A percentile compares a stretch with the other conserved stretches of the same genome.
These are phyloP conservation scores for Peromyscus californicus DNA, from an alignment of 2,113 vertebrate species.

Conservation along the genomic window DNA sequence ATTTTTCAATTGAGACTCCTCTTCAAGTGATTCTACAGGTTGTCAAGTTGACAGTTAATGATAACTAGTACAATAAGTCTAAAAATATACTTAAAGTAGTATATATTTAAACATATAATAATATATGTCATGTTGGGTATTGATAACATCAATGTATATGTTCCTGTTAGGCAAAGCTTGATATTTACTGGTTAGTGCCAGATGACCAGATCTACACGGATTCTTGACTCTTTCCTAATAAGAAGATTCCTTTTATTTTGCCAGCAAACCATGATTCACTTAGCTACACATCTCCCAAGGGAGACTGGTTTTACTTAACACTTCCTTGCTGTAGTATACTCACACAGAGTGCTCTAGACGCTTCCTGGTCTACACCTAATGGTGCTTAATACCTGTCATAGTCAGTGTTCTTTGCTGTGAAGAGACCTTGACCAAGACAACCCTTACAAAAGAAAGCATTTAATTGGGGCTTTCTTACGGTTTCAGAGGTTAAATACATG, in stretches of 20 bases:
- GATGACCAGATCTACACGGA: not conserved
- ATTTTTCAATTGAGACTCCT: not conserved
- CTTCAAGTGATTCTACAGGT: not conserved
- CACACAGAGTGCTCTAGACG: not conserved
- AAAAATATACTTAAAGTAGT: not conserved
- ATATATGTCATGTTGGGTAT: not conserved
- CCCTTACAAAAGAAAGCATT: not conserved
- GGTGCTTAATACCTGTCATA: not conserved
- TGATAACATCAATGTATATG: not conserved
- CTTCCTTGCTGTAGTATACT: not conserved
- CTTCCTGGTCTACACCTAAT: not conserved
- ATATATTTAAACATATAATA: not conserved
- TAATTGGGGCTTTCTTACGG: too few species aligned
- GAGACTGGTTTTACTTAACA: not conserved
- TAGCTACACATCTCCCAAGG: not conserved
- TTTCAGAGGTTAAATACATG: not conserved
- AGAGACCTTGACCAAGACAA: not conserved
- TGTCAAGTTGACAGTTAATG: not conserved
- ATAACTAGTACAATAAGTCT: not conserved
- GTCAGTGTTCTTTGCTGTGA: not conserved
- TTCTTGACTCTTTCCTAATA: not conserved
- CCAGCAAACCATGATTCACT: not conserved
- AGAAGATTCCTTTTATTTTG: not conserved
- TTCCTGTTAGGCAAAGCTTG: not conserved
- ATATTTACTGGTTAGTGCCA: not conserved